phyloP scores from a whole-genome alignment of 2,113 vertebrate genomes.

The Piprites chloris region DNA sequence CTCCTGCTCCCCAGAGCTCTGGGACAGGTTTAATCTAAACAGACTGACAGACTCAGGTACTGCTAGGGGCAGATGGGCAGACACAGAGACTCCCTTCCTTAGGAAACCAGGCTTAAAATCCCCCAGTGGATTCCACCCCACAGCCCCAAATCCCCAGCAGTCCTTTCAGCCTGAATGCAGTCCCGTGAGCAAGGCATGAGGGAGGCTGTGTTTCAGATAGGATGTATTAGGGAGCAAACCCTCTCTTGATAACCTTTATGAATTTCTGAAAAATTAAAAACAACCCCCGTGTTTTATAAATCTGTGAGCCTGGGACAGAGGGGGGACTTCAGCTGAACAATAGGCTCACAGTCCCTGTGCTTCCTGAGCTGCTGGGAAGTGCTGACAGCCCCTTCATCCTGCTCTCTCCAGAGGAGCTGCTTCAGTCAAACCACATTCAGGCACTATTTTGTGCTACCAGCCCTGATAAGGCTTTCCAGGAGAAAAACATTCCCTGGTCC shows the following conservation, averaged over 20 bases:
- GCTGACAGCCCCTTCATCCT: constrained; percentile 48
- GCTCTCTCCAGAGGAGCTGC: neutral
- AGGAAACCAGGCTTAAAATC: neutral
- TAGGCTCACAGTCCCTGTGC: neutral
- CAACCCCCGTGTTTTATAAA: neutral
- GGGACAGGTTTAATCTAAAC: neutral
- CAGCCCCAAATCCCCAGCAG: neutral
- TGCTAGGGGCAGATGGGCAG: neutral
- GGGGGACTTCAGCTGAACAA: neutral
- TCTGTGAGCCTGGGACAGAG: neutral
- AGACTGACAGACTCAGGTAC: neutral
- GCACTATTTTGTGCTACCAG: neutral
- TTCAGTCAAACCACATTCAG: neutral
- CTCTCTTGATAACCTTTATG: constrained; percentile 5
- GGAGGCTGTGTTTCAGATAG: constrained; percentile 1
- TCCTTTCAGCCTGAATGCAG: neutral
- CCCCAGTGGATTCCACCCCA: constrained; percentile 17
- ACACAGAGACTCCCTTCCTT: neutral
- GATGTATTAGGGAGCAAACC: constrained; percentile 9
- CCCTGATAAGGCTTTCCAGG: neutral
- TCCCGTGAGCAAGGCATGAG: neutral
- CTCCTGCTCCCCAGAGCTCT: neutral
- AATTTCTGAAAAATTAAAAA: neutral
- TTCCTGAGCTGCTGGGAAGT: constrained; percentile 6
- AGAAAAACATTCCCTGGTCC: neutral